Percentiles rank a stretch among this genome's conserved stretches.
Conservation (phyloP, 1,140 invertebrate genomes). For the Drosophila quadrilineata region DNA sequence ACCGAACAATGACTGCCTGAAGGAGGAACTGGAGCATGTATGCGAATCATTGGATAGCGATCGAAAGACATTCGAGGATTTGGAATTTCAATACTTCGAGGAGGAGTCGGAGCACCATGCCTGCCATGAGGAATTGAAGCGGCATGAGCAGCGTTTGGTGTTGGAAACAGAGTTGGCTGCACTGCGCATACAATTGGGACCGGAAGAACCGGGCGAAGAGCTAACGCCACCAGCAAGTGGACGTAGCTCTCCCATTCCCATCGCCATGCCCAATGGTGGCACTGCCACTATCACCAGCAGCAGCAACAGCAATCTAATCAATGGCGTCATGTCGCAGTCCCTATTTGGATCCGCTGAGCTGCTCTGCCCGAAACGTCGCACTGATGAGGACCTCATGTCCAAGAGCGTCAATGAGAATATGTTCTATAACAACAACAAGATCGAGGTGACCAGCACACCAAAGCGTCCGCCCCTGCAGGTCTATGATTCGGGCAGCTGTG, state of each 20-base stretch:
- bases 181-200: conserved; percentile 53
- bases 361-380: conserved; percentile 63
- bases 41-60: conserved; percentile 88
- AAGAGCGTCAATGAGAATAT: conserved; percentile 85
- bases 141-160: conserved; percentile 86
- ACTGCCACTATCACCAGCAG: not conserved
- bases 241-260: conserved; percentile 8
- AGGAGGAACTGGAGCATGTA: conserved; percentile 84
- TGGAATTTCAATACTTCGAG: conserved; percentile 96
- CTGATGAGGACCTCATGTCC: conserved; percentile 83
- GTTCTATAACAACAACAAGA: conserved; percentile 82
- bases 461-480: conserved; percentile 66
- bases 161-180: conserved; percentile 59
- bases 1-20: conserved; percentile 82
- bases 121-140: conserved; percentile 91
- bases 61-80: conserved; percentile 92
- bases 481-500: conserved; percentile 54
- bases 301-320: conserved; percentile 43
- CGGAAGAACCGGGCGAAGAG: conserved; percentile 34
- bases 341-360: conserved; percentile 77
- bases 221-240: not conserved
- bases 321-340: conserved; percentile 80
- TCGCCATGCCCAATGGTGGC: not conserved
- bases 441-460: conserved; percentile 71
- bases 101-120: conserved; percentile 92